Conservation (phyloP, 2,888 invertebrate genomes). For the Eurois occulta region DNA sequence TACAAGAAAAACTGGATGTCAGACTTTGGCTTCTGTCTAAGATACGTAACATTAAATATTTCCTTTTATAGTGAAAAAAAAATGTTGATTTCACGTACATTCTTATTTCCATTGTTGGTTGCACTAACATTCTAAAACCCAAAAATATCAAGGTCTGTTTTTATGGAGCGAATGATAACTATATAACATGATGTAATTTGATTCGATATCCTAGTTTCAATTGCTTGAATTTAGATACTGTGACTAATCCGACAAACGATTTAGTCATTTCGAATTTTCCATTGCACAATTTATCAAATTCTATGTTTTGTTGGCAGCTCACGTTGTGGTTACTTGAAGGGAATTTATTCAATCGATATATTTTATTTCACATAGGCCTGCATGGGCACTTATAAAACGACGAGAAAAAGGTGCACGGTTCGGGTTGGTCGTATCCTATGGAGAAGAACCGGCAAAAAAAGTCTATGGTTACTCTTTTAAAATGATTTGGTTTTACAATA, state of each 20-base stretch:
- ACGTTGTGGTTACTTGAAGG: not conserved
- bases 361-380: no score
- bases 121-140: constrained; percentile 20
- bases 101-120: not conserved
- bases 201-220: constrained; percentile 33
- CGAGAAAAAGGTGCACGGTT: no score
- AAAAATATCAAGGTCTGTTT: constrained; percentile 46
- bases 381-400: no score
- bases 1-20: no score
- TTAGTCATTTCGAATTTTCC: not conserved
- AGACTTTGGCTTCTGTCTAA: no score
- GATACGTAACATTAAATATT: not conserved
- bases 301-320: not conserved
- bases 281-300: not conserved
- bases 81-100: not conserved
- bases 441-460: no score
- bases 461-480: no score
- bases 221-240: constrained; percentile 8
- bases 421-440: no score
- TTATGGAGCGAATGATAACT: constrained; percentile 7
- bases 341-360: not conserved
- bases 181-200: constrained; percentile 39
- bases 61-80: not conserved
- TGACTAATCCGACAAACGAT: constrained; percentile 20
- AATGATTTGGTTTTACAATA: no score